Percentiles rank a stretch among this genome's conserved stretches.
phyloP scores from a whole-genome alignment of 2,888 invertebrate genomes.

The Cyrtodaria siliqua region DNA sequence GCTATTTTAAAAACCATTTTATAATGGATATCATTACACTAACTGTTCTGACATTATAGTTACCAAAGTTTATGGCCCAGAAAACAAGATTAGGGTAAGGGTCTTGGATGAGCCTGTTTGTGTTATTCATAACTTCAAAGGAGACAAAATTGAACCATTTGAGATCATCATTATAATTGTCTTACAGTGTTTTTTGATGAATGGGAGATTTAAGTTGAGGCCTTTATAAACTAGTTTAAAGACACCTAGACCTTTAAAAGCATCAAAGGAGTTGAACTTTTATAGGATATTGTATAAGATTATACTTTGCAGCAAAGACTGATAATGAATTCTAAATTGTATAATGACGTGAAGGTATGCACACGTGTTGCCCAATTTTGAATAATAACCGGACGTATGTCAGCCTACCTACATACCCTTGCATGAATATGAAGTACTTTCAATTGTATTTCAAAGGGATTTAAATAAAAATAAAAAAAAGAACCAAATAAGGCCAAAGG shows the following conservation, averaged over 20 bases:
- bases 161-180: constrained; percentile 43
- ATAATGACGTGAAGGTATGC: constrained; percentile 43
- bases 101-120: neutral
- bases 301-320: neutral
- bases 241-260: neutral
- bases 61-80: constrained; percentile 45
- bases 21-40: constrained; percentile 35
- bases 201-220: neutral
- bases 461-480: no score
- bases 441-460: no score
- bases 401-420: no score
- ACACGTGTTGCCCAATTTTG: neutral
- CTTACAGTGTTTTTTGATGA: constrained; percentile 7
- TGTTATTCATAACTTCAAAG: constrained; percentile 43
- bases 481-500: no score
- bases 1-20: neutral
- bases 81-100: constrained; percentile 33
- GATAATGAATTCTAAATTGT: constrained; percentile 7
- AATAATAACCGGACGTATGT: neutral
- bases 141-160: constrained; percentile 31
- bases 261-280: neutral
- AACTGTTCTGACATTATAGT: constrained; percentile 34
- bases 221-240: constrained; percentile 8
- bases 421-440: no score
- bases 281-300: neutral